Base-by-base conservation (phyloP, 2,888 invertebrate genomes). In the Heteropelma amictum region DNA sequence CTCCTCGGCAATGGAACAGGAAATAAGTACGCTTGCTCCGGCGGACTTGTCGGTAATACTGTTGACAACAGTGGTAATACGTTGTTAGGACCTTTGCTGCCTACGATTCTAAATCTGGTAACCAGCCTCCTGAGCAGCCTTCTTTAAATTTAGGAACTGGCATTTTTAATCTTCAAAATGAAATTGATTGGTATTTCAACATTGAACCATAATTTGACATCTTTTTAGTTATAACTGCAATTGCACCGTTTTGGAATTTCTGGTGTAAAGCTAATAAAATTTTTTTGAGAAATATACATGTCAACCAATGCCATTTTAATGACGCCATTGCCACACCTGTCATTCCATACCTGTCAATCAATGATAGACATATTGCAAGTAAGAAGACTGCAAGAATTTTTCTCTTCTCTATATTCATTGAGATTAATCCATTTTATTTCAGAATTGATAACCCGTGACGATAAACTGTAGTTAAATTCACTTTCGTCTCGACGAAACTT, bases 1-100 rank as follows among this genome's bases (percentile, higher is more conserved):
- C 19, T 56, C 14, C 54, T 71, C 1, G 75, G 71, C 7, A 3
- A 2, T 1, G 54, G 42, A 17, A 14, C 38, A 7, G 58, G 58
- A 26, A 1, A 12, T 1, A 1, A 19, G 1, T 58, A 19, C 7
- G 58, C 58, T 6, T 68, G 68, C 14, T 17, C 1, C 2, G 63
- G 42, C 7, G 69, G 63, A 19, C 1, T 42, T 1, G 3, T 70
- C 7, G 68, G 68, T 6, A n/a, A n/a, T 12, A n/a, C 30, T 3
- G 28, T 73, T 4, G 58, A 28, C 17, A 5, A 7, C 26, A 14
- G 28, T 1, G 14, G 38, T 5, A 40, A 47, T n/a, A 61, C 42
- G 45, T 1, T 19, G 2, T n/a, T 35, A 5, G 58, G 58, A 1
- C 10, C 8, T 1, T 3, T 21, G 0, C 5, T 68, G 1, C 4